Conservation (phyloP, 64 coral and sea anemone species). For the Astreopora myriophthalma region DNA sequence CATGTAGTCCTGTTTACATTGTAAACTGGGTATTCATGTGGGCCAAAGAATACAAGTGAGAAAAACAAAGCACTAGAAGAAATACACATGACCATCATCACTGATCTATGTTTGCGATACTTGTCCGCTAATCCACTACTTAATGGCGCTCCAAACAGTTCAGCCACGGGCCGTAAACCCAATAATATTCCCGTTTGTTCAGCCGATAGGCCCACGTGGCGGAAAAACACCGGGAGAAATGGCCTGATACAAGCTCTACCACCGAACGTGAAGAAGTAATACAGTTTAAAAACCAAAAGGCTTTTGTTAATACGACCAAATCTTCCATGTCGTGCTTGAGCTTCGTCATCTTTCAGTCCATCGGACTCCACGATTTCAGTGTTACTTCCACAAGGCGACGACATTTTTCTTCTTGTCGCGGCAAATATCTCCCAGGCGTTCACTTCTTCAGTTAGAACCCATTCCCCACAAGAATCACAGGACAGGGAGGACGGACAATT, state of each 20-base stretch:
- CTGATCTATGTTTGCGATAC: constrained; percentile 61
- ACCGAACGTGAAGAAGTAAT: constrained; percentile 73
- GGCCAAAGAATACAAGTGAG: not conserved
- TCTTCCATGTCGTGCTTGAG: not conserved
- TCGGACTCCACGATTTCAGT: not conserved
- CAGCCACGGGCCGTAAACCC: constrained; percentile 27
- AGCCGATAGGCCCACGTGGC: constrained; percentile 64
- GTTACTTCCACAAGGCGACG: not conserved
- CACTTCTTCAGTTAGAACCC: too few species aligned
- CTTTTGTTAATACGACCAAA: not conserved
- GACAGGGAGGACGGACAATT: too few species aligned
- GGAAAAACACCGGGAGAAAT: constrained; percentile 45
- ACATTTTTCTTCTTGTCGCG: not conserved
- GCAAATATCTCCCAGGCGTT: not conserved
- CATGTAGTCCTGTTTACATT: not conserved
- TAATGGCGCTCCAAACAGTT: constrained; percentile 37
- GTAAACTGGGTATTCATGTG: not conserved
- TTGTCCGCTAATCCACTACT: constrained; percentile 69
- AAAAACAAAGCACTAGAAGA: not conserved
- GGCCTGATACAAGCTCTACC: constrained; percentile 45
- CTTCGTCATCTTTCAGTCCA: not conserved
- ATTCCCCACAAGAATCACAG: too few species aligned
- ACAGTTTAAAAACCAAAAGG: constrained; percentile 44
- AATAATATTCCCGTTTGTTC: constrained; percentile 51
- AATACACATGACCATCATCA: constrained; percentile 10